Base-by-base conservation (phyloP, 2,888 invertebrate species). In the Resseliella maxima region DNA sequence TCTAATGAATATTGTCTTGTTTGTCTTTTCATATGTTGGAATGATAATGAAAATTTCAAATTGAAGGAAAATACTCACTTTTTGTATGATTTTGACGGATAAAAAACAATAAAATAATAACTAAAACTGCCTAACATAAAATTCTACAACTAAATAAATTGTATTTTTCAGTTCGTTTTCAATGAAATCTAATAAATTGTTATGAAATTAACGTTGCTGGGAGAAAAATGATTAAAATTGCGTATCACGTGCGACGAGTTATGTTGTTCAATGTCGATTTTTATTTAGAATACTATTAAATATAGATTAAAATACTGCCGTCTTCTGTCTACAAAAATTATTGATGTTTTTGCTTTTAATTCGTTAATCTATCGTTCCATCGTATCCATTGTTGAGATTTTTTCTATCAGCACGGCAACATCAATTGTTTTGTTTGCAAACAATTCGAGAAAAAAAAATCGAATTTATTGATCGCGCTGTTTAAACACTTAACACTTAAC, bases 351-450 rank as follows among this genome's bases (percentile, higher is more conserved):
- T 24, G 5, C 24, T 24, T 59, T 59, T 3, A 59, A 59, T 59
- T n/a, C 59, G 5, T 59, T n/a, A 59, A 59, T 24, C 24, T 59
- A 59, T 59, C 59, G 59, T 24, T 24, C 5, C 24, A 24, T 59
- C 59, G 59, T 24, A 24, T 59, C 59, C 72, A 72, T 72, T 31
- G 72, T 72, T 50, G 46, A 18, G 41, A n/a, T n/a, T 41, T 41
- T 72, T 31, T 72, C 5, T 72, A 10, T 72, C 15, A 0, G 27
- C 1, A 8, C 50, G 21, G 10, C 15, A 8, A 12, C 50, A 12
- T 5, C 15, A 1, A 31, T 15, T 72, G 3, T 27, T 72, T 72
- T 72, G 5, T 12, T n/a, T 31, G 8, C 35, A n/a, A n/a, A n/a
- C n/a, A n/a, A n/a, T n/a, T n/a, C n/a, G n/a, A n/a, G n/a, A n/a